These are phyloP conservation scores for Odocoileus virginianus DNA, from an alignment of 2,113 vertebrate genomes.

Conservation along the genomic window DNA sequence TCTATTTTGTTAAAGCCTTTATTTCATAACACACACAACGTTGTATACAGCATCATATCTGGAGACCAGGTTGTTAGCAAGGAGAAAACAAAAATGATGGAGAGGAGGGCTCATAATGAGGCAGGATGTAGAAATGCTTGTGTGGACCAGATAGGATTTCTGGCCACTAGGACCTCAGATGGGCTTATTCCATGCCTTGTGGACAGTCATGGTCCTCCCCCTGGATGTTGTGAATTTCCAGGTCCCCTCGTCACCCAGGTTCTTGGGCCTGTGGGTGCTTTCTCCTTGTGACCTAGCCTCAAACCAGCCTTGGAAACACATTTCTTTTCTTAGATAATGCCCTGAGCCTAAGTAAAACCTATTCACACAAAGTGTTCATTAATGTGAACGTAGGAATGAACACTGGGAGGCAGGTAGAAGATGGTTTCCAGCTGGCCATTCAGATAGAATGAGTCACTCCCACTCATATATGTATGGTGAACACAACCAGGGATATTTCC, in stretches of 20 bases:
- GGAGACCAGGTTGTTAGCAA: neutral
- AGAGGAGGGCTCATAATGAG: neutral
- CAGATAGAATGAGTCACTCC: neutral
- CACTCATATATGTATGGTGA: neutral
- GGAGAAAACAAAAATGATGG: neutral
- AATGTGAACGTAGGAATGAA: neutral
- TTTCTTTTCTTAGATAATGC: neutral
- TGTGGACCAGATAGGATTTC: neutral
- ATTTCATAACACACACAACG: neutral
- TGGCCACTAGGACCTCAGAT: neutral
- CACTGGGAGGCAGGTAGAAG: neutral
- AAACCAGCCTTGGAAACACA: accelerated
- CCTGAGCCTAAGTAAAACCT: neutral
- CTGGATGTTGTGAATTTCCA: neutral
- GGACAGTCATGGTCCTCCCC: neutral
- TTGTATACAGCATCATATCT: neutral
- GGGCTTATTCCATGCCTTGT: neutral
- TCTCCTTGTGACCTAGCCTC: neutral
- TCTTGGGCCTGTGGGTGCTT: neutral
- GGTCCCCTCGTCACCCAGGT: neutral
- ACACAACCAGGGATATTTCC: neutral
- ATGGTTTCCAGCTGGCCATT: neutral
- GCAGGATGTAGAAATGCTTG: neutral
- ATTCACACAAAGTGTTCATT: neutral
- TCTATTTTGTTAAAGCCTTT: neutral